Conservation (phyloP, 2,888 invertebrate species). For the Pandemis corylana region DNA sequence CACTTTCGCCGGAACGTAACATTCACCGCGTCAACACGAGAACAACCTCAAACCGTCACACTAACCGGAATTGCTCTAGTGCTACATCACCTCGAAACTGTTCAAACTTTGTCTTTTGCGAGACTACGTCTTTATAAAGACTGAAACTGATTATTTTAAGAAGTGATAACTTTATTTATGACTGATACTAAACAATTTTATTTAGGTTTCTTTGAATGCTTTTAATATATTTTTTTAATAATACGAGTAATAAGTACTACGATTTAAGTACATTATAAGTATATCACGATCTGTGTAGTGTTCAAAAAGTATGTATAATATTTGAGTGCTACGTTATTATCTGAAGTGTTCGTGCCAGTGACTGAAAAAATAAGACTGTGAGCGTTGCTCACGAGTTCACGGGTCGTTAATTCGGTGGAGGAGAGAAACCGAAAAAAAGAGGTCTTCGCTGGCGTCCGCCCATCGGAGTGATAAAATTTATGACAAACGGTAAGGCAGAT, state of each 20-base stretch:
- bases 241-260: conserved; percentile 17
- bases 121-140: conserved; percentile 47
- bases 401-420: conserved; percentile 76
- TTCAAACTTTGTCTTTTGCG: conserved; percentile 52
- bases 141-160: conserved; percentile 47
- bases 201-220: conserved; percentile 38
- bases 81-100: conserved; percentile 60
- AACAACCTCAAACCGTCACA: conserved; percentile 73
- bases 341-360: conserved; percentile 75
- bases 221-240: conserved; percentile 9
- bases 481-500: conserved; percentile 82
- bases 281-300: conserved; percentile 57
- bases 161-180: conserved; percentile 62
- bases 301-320: conserved; percentile 49
- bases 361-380: conserved; percentile 70
- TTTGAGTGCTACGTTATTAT: conserved; percentile 54
- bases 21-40: conserved; percentile 73
- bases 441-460: conserved; percentile 72
- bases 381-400: conserved; percentile 74
- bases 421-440: conserved; percentile 69
- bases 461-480: conserved; percentile 82
- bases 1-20: conserved; percentile 65
- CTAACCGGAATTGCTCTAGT: conserved; percentile 74
- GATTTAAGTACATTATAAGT: conserved; percentile 35
- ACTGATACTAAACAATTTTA: conserved; percentile 44